A percentile compares a stretch with the other conserved stretches of the same genome.
These are phyloP conservation scores for Blastomussa wellsi DNA, from an alignment of 92 coral and sea anemone species.

Conservation along the genomic window DNA sequence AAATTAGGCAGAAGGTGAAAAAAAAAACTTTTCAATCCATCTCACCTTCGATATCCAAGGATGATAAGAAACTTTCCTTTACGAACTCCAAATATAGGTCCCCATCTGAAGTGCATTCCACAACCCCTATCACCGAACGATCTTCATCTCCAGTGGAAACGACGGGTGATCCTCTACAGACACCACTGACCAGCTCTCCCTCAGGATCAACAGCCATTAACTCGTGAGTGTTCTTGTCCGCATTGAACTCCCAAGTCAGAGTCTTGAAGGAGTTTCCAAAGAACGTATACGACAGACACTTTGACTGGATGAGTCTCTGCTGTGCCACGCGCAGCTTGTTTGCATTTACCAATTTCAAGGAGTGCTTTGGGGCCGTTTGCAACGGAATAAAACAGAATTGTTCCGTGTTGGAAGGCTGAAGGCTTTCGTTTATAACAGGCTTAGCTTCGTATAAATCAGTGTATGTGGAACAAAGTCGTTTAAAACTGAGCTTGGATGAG, in stretches of 20 bases:
- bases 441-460: background rate
- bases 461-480: background rate
- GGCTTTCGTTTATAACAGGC: no score
- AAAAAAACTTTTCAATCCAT: background rate
- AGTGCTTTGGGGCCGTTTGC: background rate
- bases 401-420: background rate
- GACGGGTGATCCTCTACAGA: conserved; percentile 7
- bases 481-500: background rate
- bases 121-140: background rate
- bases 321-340: background rate
- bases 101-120: conserved; percentile 1
- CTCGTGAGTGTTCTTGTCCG: background rate
- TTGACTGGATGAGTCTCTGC: no score
- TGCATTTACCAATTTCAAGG: background rate
- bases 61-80: background rate
- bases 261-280: conserved; percentile 7
- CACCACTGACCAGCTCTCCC: background rate
- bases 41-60: background rate
- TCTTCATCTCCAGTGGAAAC: conserved; percentile 3
- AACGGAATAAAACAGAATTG: conserved; percentile 1
- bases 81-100: background rate
- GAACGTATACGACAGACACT: background rate
- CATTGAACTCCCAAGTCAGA: background rate
- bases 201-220: background rate
- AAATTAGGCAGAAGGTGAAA: background rate